Base-by-base conservation (phyloP, 35 echinoderm and acorn worm genomes). In the Lytechinus pictus region DNA sequence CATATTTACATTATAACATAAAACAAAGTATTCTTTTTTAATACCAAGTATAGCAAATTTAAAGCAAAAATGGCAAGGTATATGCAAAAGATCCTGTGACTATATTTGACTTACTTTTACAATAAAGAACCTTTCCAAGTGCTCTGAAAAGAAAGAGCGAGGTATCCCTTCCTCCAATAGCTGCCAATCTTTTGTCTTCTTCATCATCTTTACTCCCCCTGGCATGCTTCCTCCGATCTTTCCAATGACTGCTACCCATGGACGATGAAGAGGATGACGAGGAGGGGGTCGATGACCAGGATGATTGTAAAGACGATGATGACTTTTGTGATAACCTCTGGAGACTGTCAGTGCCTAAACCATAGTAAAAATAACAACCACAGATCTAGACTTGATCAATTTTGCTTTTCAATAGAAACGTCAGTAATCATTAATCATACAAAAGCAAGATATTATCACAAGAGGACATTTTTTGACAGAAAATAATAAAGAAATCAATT, bases 141-240 rank as follows among this genome's bases (percentile, higher is more conserved):
- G 98, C 98, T 96, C 97, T 95, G 57, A 99, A 98, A 7, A 99
- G 94, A 92, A 99, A 99, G 61, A 99, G 90, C 3, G 98, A 99
- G 27, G 97, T 96, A 87, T 99, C 98, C 79, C 95, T 99, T 6
- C 98, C 97, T 13, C 98, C 97, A 10, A 99, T 99, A 8, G 98
- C 98, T 28, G 95, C 86, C 61, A 97, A 61, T 86, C 52, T 29
- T 14, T 90, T 95, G 11, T 96, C 95, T 61, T 86, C 86, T 28
- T 95, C 27, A 8, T 88, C 94, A 54, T 58, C 27, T 16, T 79
- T 79, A 29, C 92, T 94, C 52, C 72, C 91, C 88, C 54, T 89
- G 55, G 56, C 94, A 14, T 92, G 56, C 95, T 89, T 96, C 90
- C 91, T 95, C 89, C 51, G 53, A 12, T 97, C 54, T 53, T 94